Evolutionary conservation across 2,797 vertebrate genomes (phyloP).

Genomic region (Orestias chungarensis): DNA sequence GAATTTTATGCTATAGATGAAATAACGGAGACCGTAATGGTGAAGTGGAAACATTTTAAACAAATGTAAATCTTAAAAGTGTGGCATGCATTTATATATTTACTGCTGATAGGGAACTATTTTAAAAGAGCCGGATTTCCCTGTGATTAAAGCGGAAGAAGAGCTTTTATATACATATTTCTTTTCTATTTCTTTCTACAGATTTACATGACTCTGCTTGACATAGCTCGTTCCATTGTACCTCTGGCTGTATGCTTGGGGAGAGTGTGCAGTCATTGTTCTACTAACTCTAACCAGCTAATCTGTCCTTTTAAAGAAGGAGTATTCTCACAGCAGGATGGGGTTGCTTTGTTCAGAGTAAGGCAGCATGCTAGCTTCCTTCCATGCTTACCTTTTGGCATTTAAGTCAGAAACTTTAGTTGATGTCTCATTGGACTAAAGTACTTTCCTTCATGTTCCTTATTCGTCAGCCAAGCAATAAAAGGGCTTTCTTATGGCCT

Average conservation of each 20-base stretch:
- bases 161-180: background rate
- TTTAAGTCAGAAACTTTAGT: background rate
- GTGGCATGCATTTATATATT: background rate
- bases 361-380: background rate
- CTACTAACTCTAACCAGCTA: background rate
- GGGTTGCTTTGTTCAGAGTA: too few relatives aligned
- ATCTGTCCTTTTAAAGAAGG: too few relatives aligned
- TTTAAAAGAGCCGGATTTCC: background rate
- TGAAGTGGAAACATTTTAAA: background rate
- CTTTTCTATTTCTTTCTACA: background rate
- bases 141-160: background rate
- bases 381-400: too few relatives aligned
- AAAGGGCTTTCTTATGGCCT: too few relatives aligned
- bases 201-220: background rate
- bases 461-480: background rate
- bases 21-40: background rate
- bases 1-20: background rate
- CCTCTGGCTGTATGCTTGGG: background rate
- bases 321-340: too few relatives aligned
- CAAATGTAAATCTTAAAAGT: background rate
- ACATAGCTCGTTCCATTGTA: background rate
- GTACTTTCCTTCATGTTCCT: background rate
- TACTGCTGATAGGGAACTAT: background rate
- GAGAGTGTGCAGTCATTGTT: background rate
- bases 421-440: background rate